These are phyloP conservation scores for Euphonia xanthogaster DNA, from an alignment of 2,797 vertebrate genomes.

Conservation along the genomic window DNA sequence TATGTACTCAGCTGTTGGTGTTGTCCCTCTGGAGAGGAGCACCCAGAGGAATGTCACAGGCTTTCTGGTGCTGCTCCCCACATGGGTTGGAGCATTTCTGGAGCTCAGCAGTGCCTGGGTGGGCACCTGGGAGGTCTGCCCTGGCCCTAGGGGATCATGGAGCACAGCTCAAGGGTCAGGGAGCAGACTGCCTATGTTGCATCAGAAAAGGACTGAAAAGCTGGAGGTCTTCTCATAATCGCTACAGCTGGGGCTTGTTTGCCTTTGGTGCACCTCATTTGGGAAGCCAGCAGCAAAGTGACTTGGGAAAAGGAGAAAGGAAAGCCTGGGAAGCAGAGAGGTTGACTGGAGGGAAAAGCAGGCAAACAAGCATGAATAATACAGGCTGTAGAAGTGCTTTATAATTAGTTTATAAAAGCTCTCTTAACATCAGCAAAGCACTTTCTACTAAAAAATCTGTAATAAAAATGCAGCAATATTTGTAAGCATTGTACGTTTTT, in stretches of 20 bases:
- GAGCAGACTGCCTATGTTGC: not conserved
- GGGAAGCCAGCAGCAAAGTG: not conserved
- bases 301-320: not conserved
- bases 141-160: not conserved
- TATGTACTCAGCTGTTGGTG: not conserved
- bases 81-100: not conserved
- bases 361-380: slow-evolving; percentile 30
- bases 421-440: slow-evolving; percentile 33
- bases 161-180: not conserved
- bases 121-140: not conserved
- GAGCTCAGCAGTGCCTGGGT: not conserved
- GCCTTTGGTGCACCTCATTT: not conserved
- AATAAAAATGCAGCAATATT: slow-evolving; percentile 26
- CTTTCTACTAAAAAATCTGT: slow-evolving; percentile 48
- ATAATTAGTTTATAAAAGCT: slow-evolving; percentile 61
- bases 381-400: slow-evolving; percentile 51
- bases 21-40: not conserved
- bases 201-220: not conserved
- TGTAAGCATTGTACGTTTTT: slow-evolving; percentile 26
- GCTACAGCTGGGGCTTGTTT: not conserved
- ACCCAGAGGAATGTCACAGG: not conserved
- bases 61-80: not conserved
- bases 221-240: not conserved
- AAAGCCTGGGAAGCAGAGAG: slow-evolving; percentile 12
- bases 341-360: slow-evolving; percentile 20